Evolutionary conservation across 2,888 invertebrate species (phyloP).

Genomic region (Dimorphilus gyrociliatus): DNA sequence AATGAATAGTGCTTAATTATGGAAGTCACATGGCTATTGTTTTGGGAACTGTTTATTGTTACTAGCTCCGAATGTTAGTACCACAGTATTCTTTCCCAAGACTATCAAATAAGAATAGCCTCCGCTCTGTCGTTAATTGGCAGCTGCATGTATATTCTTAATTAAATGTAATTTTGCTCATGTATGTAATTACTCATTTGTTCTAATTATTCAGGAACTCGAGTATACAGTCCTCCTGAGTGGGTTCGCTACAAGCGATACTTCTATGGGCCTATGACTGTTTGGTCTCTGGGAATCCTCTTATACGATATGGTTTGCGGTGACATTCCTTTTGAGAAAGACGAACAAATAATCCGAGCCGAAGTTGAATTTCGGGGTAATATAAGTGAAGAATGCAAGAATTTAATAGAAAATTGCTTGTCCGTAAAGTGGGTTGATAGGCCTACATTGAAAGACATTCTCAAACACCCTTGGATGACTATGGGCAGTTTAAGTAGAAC

Average conservation of each 20-base stretch:
- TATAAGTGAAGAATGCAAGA: conserved; percentile 44
- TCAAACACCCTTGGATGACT: conserved; percentile 44
- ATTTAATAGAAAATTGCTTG: conserved; percentile 43
- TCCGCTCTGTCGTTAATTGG: too few relatives aligned
- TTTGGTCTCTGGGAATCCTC: conserved; percentile 48
- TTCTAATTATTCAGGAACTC: conserved; percentile 41
- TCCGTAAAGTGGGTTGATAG: conserved; percentile 40
- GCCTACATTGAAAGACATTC: conserved; percentile 41
- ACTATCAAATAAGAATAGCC: too few relatives aligned
- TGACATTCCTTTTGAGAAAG: conserved; percentile 48
- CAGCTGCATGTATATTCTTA: too few relatives aligned
- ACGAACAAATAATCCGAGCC: conserved; percentile 37
- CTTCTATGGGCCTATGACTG: conserved; percentile 44
- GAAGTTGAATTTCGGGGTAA: conserved; percentile 30
- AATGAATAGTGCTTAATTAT: too few relatives aligned
- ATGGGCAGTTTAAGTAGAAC: too few relatives aligned
- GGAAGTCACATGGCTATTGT: too few relatives aligned
- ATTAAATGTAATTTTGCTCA: too few relatives aligned
- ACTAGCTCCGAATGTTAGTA: too few relatives aligned
- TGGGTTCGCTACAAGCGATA: conserved; percentile 45
- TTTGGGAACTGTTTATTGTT: too few relatives aligned
- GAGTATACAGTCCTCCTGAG: conserved; percentile 49
- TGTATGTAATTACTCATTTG: too few relatives aligned
- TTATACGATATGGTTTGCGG: conserved; percentile 49
- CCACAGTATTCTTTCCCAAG: too few relatives aligned